Evolutionary conservation across 2,888 invertebrate genomes (phyloP).

Genomic region (Agonopterix alstromeriana): DNA sequence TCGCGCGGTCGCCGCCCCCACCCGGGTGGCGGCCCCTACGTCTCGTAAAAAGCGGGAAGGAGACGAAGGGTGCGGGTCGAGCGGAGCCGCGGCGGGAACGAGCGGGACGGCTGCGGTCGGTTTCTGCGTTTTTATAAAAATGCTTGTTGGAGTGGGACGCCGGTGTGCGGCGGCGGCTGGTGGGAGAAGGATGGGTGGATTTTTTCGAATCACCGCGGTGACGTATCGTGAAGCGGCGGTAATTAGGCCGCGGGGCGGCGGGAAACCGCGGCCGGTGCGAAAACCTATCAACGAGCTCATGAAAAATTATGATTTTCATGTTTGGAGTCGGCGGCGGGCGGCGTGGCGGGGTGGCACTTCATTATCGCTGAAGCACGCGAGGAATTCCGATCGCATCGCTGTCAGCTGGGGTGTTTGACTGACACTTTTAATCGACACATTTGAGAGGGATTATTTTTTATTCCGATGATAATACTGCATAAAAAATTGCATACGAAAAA

Average conservation of each 20-base stretch:
- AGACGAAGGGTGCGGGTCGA: conserved; percentile 71
- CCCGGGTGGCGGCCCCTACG: conserved; percentile 70
- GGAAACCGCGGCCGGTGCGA: conserved; percentile 71
- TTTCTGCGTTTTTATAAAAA: conserved; percentile 77
- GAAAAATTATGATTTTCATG: conserved; percentile 74
- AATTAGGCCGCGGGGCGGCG: conserved; percentile 76
- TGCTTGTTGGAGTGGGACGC: conserved; percentile 61
- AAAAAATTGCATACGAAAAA: conserved; percentile 14
- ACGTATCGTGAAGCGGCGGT: conserved; percentile 71
- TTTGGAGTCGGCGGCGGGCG: conserved; percentile 39
- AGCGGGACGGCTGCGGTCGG: conserved; percentile 71
- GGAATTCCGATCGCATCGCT: conserved; percentile 38
- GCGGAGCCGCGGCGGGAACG: conserved; percentile 61
- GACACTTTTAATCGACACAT: conserved; percentile 31
- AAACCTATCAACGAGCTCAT: conserved; percentile 76
- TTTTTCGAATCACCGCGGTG: conserved; percentile 73
- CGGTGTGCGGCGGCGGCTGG: conserved; percentile 29
- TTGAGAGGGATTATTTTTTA: conserved; percentile 17
- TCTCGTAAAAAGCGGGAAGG: conserved; percentile 78
- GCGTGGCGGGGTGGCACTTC: conserved; percentile 52
- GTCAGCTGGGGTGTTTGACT: conserved; percentile 25
- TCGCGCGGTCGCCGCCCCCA: conserved; percentile 75
- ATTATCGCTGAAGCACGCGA: conserved; percentile 46
- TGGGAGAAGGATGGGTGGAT: conserved; percentile 66
- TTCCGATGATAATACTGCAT: conserved; percentile 1